phyloP scores from a whole-genome alignment of 2,888 invertebrate species.

The Lapara coniferarum region DNA sequence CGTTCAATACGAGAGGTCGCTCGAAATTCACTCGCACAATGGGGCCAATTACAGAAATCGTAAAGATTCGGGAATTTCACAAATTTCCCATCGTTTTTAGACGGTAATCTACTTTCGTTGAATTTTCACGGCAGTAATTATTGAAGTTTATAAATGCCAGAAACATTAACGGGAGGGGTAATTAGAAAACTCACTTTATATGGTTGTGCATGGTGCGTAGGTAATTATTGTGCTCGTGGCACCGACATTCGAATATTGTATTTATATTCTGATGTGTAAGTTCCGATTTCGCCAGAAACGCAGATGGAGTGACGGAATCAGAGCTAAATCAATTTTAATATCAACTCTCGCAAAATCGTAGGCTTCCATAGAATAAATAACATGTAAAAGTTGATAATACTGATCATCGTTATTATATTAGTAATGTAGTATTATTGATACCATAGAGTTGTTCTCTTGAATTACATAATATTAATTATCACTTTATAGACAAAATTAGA shows the following conservation, averaged over 20 bases:
- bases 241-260: neutral
- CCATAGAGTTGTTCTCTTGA: neutral
- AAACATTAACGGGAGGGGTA: slow-evolving; percentile 31
- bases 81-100: slow-evolving; percentile 53
- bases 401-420: too few species aligned
- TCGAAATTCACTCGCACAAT: slow-evolving; percentile 63
- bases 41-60: slow-evolving; percentile 69
- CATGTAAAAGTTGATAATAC: too few species aligned
- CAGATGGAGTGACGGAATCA: neutral
- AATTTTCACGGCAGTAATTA: slow-evolving; percentile 43
- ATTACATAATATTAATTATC: neutral
- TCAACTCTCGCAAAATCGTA: neutral
- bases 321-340: neutral
- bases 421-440: neutral
- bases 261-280: neutral
- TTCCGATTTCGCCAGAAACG: neutral
- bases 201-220: neutral
- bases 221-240: neutral
- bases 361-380: too few species aligned
- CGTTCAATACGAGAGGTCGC: slow-evolving; percentile 60
- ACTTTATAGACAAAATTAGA: neutral
- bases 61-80: slow-evolving; percentile 55
- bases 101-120: slow-evolving; percentile 48
- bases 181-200: slow-evolving; percentile 13
- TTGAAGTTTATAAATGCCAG: slow-evolving; percentile 43